A percentile compares a stretch with the other conserved stretches of the same genome.
Evolutionary conservation across 2,797 vertebrate species (phyloP).

Genomic region (Uromys caudimaculatus): DNA sequence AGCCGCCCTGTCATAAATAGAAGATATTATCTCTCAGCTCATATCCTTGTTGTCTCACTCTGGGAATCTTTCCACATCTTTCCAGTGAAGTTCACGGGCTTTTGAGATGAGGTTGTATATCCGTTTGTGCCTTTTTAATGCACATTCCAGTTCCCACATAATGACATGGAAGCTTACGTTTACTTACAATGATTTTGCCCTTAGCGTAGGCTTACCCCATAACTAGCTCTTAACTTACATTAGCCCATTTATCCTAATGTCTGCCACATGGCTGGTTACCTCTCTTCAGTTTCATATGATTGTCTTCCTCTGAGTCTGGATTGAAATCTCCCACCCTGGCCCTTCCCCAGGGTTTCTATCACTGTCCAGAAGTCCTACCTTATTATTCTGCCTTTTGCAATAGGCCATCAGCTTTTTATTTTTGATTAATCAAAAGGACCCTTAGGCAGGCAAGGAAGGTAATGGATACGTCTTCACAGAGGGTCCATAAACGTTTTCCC

Average conservation of each 20-base stretch:
- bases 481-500: not conserved
- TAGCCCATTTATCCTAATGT: not conserved
- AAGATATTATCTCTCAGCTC: not conserved
- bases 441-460: not conserved
- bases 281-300: not conserved
- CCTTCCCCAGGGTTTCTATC: not conserved
- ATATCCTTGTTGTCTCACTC: not conserved
- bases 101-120: not conserved
- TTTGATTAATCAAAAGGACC: not conserved
- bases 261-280: not conserved
- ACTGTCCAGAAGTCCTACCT: not conserved
- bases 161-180: not conserved
- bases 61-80: not conserved
- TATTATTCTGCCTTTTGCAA: not conserved
- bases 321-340: not conserved
- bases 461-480: not conserved
- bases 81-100: not conserved
- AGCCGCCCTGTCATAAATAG: not conserved
- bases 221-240: too few species aligned
- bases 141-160: not conserved
- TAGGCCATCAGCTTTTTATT: not conserved
- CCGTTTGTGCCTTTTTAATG: not conserved
- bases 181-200: not conserved
- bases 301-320: too few species aligned
- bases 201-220: not conserved